Conservation (phyloP, 2,797 vertebrate genomes). For the Bradypodion ventrale region DNA sequence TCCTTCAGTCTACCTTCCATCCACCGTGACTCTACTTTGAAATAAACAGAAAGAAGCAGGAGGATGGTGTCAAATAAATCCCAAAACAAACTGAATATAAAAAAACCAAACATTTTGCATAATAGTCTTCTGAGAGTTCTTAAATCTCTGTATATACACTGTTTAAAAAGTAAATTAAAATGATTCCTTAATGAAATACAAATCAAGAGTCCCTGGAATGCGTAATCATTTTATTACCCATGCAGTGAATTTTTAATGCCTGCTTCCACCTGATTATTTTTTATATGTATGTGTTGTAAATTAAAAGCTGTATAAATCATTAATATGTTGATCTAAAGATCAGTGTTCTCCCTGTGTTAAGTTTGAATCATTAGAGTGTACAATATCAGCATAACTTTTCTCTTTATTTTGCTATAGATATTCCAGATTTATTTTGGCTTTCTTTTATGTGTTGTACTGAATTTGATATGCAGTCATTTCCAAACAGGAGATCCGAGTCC, state of each 20-base stretch:
- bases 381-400: conserved; percentile 60
- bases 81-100: conserved; percentile 66
- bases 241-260: conserved; percentile 80
- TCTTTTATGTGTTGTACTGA: conserved; percentile 32
- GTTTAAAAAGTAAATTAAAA: conserved; percentile 83
- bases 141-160: conserved; percentile 80
- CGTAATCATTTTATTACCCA: conserved; percentile 82
- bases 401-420: conserved; percentile 63
- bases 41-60: conserved; percentile 51
- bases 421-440: conserved; percentile 49
- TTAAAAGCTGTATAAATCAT: conserved; percentile 82
- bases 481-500: background rate
- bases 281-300: conserved; percentile 79
- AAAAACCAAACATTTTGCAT: conserved; percentile 72
- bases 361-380: conserved; percentile 72
- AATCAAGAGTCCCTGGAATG: conserved; percentile 81
- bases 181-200: conserved; percentile 83
- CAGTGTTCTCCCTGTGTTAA: conserved; percentile 71
- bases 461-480: conserved; percentile 26
- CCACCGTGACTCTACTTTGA: conserved; percentile 65
- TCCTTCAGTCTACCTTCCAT: conserved; percentile 42
- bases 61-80: background rate
- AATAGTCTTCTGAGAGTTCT: conserved; percentile 75
- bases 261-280: conserved; percentile 81
- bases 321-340: conserved; percentile 78